Evolutionary conservation across 2,797 vertebrate genomes (phyloP).

Genomic region (Tragopan temminckii): DNA sequence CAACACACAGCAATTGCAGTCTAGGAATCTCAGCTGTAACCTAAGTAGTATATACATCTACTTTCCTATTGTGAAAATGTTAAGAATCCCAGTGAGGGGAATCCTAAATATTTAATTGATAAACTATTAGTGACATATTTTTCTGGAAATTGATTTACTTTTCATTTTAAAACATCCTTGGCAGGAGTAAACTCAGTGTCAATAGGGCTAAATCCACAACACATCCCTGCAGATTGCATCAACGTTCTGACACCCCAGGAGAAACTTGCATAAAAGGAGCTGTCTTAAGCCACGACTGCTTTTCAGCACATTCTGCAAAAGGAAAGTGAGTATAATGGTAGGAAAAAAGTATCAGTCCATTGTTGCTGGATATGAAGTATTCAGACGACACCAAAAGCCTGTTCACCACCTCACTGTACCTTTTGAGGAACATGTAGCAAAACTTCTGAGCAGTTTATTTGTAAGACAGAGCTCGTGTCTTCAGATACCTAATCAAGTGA

Average conservation of each 20-base stretch:
- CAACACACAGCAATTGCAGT: conserved; percentile 14
- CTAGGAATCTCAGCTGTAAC: conserved; percentile 25
- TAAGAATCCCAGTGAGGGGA: not conserved
- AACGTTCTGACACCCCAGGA: not conserved
- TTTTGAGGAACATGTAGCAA: not conserved
- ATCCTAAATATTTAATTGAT: not conserved
- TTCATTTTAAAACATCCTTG: not conserved
- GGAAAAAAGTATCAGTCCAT: not conserved
- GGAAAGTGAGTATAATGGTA: not conserved
- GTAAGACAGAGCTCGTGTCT: not conserved
- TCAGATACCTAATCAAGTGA: not conserved
- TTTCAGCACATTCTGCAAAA: not conserved
- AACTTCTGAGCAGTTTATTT: not conserved
- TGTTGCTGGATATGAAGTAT: not conserved
- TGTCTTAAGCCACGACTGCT: not conserved
- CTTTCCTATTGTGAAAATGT: not conserved
- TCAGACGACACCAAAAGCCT: not conserved
- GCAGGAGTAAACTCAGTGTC: not conserved
- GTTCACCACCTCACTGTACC: not conserved
- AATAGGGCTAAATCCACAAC: not conserved
- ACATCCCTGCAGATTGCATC: not conserved
- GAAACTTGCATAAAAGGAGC: not conserved
- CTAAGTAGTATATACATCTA: not conserved
- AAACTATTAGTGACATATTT: not conserved
- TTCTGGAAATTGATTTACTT: not conserved